Evolutionary conservation across 1,140 invertebrate genomes (phyloP), one percentile per base, ranked within the genome.

Genomic region (Pararge aegeria): DNA sequence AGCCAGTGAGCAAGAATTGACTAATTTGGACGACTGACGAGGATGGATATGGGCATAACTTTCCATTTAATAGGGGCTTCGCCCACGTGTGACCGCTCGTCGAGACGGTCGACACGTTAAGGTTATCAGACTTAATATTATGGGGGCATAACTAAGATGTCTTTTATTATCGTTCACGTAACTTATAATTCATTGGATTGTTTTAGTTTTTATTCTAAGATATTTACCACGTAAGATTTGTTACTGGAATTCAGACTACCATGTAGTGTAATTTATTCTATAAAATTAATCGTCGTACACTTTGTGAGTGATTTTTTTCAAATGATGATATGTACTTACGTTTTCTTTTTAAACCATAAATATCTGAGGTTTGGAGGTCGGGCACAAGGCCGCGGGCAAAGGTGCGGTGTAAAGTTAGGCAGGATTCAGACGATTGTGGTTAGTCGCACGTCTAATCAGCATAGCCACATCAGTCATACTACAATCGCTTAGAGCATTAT

Each of bases 1-100:
- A 24, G 24, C 2, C 2, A 24, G 24, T 3, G 12, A 34, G 30
- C 30, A n/a, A 34, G 30, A 34, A 34, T 34, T 34, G 30, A 34
- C 30, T 34, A 34, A 34, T 34, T 12, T 34, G 30, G 30, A n/a
- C 30, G 7, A 12, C 9, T n/a, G 30, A 12, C 9, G 30, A 34
- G 30, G 30, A 34, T 34, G 30, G 30, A 34, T 34, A 34, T 34
- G 30, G 30, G 30, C 30, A 34, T 34, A 34, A 34, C 30, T 34
- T 34, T 34, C 30, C 30, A 34, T 34, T 34, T 10, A 34, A 4
- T 34, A 34, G 30, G 30, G 30, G 30, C 30, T 12, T 10, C 30
- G 10, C 30, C 30, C 30, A 34, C 30, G 30, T 34, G 30, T 34
- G 30, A 34, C 29, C 30, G 12, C 9, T 12, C 1, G 9, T 10